A percentile compares a stretch with the other conserved stretches of the same genome.
phyloP scores from a whole-genome alignment of 2,888 invertebrate genomes.

The Eupithecia dodoneata region DNA sequence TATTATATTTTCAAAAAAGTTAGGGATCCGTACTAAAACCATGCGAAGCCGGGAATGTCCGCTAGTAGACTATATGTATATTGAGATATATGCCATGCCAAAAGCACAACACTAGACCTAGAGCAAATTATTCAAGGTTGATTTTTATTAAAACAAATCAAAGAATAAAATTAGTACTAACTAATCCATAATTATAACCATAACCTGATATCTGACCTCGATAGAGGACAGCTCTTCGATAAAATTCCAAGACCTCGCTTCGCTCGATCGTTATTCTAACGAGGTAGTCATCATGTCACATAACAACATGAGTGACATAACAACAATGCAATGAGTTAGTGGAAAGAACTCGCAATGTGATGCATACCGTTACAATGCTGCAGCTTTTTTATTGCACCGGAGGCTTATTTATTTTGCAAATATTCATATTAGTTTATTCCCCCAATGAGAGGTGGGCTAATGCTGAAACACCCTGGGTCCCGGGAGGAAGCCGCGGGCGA shows the following conservation, averaged over 20 bases:
- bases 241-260: conserved; percentile 9
- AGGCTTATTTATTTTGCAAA: not conserved
- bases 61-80: no score
- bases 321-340: conserved; percentile 7
- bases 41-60: no score
- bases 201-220: not conserved
- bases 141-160: not conserved
- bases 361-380: not conserved
- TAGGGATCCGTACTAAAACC: no score
- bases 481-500: no score
- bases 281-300: not conserved
- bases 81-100: no score
- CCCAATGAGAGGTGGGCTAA: no score
- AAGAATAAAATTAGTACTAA: not conserved
- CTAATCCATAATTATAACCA: not conserved
- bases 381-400: not conserved
- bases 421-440: no score
- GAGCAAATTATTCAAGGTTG: not conserved
- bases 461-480: no score
- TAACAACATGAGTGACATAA: not conserved
- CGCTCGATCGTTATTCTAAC: conserved; percentile 1
- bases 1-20: no score
- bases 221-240: conserved; percentile 1
- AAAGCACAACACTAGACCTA: no score
- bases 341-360: not conserved